Evolutionary conservation across 2,888 invertebrate genomes (phyloP).

Genomic region (Galeruca laticollis): DNA sequence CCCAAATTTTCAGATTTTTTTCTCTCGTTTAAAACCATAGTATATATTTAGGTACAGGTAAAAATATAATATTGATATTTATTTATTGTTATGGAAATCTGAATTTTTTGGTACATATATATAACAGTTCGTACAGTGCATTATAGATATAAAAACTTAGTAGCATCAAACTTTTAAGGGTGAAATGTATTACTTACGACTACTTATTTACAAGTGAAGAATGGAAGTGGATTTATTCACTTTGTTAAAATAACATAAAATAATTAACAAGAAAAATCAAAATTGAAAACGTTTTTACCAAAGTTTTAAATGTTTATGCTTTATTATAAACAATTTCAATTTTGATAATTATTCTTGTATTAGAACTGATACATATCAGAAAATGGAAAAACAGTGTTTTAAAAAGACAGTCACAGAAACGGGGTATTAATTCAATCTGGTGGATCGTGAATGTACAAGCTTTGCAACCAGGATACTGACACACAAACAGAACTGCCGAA

Average conservation of each 20-base stretch:
- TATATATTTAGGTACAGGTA: no score
- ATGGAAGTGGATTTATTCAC: neutral
- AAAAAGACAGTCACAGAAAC: constrained; percentile 20
- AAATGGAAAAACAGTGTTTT: constrained; percentile 8
- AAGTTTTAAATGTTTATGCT: no score
- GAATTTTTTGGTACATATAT: no score
- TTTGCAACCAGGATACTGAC: constrained; percentile 30
- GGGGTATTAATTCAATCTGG: constrained; percentile 16
- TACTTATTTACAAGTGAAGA: neutral
- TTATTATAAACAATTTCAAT: neutral
- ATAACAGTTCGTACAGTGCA: neutral
- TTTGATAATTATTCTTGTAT: neutral
- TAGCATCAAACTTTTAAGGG: neutral
- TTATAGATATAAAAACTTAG: neutral
- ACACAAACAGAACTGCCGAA: constrained; percentile 25
- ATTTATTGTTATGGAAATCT: neutral
- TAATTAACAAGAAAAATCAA: neutral
- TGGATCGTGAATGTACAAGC: constrained; percentile 34
- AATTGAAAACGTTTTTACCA: neutral
- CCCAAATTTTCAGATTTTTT: no score
- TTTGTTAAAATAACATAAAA: neutral
- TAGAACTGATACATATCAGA: neutral
- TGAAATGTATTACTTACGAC: neutral
- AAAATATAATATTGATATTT: no score
- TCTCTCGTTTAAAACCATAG: no score